Conservation (phyloP, 2,888 invertebrate genomes). For the Pedicia rivosa region DNA sequence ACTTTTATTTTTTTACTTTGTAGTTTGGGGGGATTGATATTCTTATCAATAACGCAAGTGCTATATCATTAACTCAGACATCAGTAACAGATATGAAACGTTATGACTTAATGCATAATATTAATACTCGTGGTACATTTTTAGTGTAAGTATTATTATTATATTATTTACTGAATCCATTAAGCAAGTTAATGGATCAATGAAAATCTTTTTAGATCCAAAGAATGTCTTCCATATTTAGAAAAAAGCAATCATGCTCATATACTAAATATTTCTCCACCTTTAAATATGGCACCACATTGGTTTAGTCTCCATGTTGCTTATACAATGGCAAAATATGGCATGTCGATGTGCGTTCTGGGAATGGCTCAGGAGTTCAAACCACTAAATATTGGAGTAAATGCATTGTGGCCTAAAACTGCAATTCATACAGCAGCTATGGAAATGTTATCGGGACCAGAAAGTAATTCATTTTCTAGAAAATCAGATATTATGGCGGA, state of each 20-base stretch:
- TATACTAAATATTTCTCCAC: constrained; percentile 90
- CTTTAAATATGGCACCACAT: constrained; percentile 68
- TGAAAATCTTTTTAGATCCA: constrained; percentile 62
- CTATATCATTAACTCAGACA: constrained; percentile 75
- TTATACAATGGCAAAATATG: constrained; percentile 97
- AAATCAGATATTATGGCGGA: constrained; percentile 30
- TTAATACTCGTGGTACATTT: constrained; percentile 91
- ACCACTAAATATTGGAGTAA: constrained; percentile 70
- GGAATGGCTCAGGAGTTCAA: constrained; percentile 94
- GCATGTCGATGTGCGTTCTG: constrained; percentile 96
- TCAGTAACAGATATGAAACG: constrained; percentile 82
- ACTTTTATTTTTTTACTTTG: constrained; percentile 13
- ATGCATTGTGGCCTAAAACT: constrained; percentile 92
- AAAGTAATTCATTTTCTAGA: constrained; percentile 23
- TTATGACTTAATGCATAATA: constrained; percentile 89
- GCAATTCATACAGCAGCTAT: constrained; percentile 90
- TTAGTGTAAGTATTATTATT: constrained; percentile 66
- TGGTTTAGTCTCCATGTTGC: constrained; percentile 89
- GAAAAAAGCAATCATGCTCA: constrained; percentile 80
- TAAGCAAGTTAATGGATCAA: no score
- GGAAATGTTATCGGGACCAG: constrained; percentile 59
- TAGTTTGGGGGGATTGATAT: constrained; percentile 93
- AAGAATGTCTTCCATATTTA: constrained; percentile 74
- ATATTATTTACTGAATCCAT: no score
- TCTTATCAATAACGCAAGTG: constrained; percentile 90